A percentile compares a stretch with the other conserved stretches of the same genome.
Conservation (phyloP, 2,797 vertebrate species). For the Xiphorhynchus erythropygius region DNA sequence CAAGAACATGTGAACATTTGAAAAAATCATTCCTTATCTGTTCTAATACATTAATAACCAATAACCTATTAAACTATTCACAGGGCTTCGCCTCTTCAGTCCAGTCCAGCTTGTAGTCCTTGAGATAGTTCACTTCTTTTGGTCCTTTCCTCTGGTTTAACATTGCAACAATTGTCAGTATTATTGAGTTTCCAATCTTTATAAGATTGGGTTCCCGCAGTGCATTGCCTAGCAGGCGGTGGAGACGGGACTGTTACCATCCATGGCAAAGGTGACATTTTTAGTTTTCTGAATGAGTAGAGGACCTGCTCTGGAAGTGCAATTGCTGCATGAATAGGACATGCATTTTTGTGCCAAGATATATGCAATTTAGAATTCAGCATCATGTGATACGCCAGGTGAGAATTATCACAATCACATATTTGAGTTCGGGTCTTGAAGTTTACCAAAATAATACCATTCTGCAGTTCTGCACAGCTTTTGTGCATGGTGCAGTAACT, state of each 20-base stretch:
- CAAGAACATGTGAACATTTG: too few relatives aligned
- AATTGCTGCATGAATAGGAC: accelerated
- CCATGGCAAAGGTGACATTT: accelerated
- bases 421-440: background rate
- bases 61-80: too few relatives aligned
- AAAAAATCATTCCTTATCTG: too few relatives aligned
- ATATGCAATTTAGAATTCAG: background rate
- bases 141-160: too few relatives aligned
- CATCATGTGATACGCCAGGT: background rate
- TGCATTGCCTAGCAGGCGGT: background rate
- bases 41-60: too few relatives aligned
- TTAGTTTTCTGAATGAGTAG: background rate
- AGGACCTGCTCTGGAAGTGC: background rate
- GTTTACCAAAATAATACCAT: background rate
- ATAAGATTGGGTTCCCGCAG: too few relatives aligned
- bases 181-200: too few relatives aligned
- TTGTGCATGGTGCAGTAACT: background rate
- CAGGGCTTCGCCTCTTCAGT: too few relatives aligned
- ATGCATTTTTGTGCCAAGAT: background rate
- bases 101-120: too few relatives aligned
- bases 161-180: too few relatives aligned
- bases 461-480: background rate
- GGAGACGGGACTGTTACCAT: background rate
- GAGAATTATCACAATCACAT: accelerated
- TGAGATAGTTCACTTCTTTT: too few relatives aligned